Evolutionary conservation across 2,113 vertebrate species (phyloP).

Genomic region (Pelmatolapia mariae): DNA sequence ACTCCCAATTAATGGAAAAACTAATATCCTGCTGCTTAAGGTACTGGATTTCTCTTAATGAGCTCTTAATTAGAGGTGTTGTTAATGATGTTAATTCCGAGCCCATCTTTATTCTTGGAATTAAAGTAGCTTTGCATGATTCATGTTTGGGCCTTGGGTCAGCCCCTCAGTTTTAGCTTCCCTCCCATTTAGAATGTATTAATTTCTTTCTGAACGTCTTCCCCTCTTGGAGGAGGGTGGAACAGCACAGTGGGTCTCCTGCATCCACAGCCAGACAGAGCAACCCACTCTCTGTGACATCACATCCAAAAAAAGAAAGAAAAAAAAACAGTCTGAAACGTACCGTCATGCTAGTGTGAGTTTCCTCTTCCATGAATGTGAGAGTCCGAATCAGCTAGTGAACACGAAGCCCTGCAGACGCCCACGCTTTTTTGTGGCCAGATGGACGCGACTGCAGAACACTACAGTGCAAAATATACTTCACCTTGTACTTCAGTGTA

Average conservation of each 20-base stretch:
- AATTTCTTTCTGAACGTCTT: neutral
- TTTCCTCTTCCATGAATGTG: neutral
- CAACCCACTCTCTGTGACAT: neutral
- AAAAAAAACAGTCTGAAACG: rapidly evolving
- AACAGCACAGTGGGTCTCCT: neutral
- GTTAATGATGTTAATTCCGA: no score
- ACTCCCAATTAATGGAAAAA: neutral
- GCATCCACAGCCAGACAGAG: neutral
- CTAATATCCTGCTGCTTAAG: neutral
- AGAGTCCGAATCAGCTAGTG: rapidly evolving
- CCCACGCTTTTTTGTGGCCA: neutral
- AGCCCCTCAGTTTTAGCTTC: neutral
- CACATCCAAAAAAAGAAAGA: neutral
- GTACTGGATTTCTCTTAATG: neutral
- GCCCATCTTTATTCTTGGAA: neutral
- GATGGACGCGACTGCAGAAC: neutral
- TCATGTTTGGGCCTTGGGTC: neutral
- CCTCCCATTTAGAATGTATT: rapidly evolving
- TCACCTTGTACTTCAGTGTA: neutral
- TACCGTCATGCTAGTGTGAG: neutral
- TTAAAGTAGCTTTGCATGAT: neutral
- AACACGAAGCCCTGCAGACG: rapidly evolving
- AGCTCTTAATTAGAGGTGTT: neutral
- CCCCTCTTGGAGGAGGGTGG: rapidly evolving
- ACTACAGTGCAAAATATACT: rapidly evolving